Evolutionary conservation across 2,113 vertebrate genomes (phyloP).

Genomic region (Dermatemys mawii): DNA sequence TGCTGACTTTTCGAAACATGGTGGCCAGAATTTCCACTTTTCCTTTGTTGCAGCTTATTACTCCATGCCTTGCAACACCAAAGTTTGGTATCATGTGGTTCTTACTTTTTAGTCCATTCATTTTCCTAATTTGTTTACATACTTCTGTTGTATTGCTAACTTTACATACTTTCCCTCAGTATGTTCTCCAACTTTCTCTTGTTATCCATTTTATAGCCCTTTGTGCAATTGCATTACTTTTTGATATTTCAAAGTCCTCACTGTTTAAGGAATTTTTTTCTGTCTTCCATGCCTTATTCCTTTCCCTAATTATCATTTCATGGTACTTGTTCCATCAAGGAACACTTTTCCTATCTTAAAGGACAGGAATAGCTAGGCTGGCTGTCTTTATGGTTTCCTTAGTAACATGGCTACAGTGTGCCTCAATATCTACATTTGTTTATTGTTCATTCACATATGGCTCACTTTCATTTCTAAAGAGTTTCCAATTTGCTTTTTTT

Average conservation of each 20-base stretch:
- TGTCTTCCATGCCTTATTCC: neutral
- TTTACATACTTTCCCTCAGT: neutral
- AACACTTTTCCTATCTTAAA: neutral
- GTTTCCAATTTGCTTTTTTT: neutral
- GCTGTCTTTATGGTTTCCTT: neutral
- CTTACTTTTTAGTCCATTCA: neutral
- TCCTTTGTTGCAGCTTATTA: neutral
- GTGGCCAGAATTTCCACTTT: neutral
- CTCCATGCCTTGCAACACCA: neutral
- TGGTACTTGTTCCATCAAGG: neutral
- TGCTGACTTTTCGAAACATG: neutral
- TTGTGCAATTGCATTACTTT: neutral
- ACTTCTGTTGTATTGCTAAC: neutral
- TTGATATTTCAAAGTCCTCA: neutral
- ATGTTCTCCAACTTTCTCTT: neutral
- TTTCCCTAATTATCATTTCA: neutral
- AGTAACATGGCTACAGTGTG: neutral
- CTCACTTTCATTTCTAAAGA: neutral
- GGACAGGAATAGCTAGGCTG: neutral
- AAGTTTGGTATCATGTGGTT: neutral
- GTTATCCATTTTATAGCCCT: neutral
- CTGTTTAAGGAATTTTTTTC: neutral
- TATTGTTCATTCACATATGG: neutral
- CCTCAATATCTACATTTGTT: neutral
- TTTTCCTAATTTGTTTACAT: neutral